Base-by-base conservation (phyloP, 2,113 vertebrate species). In the Indri indri region DNA sequence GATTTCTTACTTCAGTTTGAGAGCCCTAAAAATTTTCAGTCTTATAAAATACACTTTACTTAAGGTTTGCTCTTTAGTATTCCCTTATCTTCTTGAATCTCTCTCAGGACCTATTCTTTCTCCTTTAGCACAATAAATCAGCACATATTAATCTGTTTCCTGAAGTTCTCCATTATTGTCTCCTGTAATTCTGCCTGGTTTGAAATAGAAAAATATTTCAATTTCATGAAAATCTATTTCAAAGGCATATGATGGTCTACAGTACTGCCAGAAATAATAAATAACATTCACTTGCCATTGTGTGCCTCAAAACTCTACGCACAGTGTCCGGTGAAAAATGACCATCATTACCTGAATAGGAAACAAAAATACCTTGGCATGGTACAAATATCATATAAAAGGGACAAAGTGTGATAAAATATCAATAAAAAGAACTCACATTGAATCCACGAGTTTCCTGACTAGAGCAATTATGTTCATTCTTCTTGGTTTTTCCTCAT, bases 381-480 rank as follows among this genome's bases (percentile, higher is more conserved):
- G 17, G 2, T 66, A 45, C 37, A 77, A 63, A 59, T 71, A 83
- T 23, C 37, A 95, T 83, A 86, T 22, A 95, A 83, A 8, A 94
- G 79, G 6, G 90, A 71, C 61, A 8, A 23, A 87, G 27, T 82
- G 5, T 52, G 50, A 32, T 57, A 61, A 87, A 89, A 42, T 74
- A 10, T 34, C 40, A 54, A 63, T 59, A 32, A 11, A 88, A 88
- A 94, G 20, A n/a, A 97, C 99, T 99, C 98, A 99, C 99, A 99
- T 86, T 96, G 99, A 99, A 73, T 99, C 99, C 96, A 99, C 98
- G 66, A 99, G 98, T 79, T 98, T 99, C 95, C 98, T 99, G 52
- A 99, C 98, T 86, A 99, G 96, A 47, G 99, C 95, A 40, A 99
- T 98, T 74, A 99, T 97, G 84, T 98, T 99, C 97, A 98, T 98